These are phyloP conservation scores for Parnassius mnemosyne DNA, from an alignment of 2,888 invertebrate species.

Conservation along the genomic window DNA sequence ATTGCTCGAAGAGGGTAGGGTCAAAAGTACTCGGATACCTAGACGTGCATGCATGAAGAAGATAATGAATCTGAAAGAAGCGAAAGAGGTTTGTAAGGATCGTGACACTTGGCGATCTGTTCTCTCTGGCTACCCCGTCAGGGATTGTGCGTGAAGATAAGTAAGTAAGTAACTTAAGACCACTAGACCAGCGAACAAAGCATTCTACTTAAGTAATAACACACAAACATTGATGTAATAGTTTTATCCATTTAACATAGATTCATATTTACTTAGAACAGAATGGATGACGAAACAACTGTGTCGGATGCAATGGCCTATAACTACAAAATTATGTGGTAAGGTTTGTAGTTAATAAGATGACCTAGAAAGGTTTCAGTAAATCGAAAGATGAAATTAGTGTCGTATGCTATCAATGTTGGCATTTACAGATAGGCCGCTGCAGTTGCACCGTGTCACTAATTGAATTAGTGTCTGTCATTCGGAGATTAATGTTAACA, in stretches of 20 bases:
- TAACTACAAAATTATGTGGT: slow-evolving; percentile 8
- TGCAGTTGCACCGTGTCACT: slow-evolving; percentile 4
- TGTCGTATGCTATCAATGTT: background rate
- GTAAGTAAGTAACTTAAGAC: no score
- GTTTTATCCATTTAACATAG: slow-evolving; percentile 13
- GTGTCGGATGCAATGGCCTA: background rate
- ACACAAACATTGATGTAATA: slow-evolving; percentile 19
- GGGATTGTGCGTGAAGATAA: no score
- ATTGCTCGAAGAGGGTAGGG: no score
- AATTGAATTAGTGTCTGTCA: slow-evolving; percentile 10
- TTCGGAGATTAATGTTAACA: background rate
- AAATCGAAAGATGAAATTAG: slow-evolving; percentile 5
- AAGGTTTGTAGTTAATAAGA: slow-evolving; percentile 6
- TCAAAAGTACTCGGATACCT: no score
- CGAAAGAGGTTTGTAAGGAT: no score
- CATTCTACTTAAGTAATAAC: background rate
- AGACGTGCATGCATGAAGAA: no score
- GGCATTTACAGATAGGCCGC: background rate
- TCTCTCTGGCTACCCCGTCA: no score
- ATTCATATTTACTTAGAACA: slow-evolving; percentile 6
- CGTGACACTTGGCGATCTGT: no score
- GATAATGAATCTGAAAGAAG: no score
- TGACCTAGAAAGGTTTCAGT: slow-evolving; percentile 4
- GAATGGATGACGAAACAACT: slow-evolving; percentile 10
- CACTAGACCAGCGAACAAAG: no score